Evolutionary conservation across 2,888 invertebrate species (phyloP).

Genomic region (Diadromus collaris): DNA sequence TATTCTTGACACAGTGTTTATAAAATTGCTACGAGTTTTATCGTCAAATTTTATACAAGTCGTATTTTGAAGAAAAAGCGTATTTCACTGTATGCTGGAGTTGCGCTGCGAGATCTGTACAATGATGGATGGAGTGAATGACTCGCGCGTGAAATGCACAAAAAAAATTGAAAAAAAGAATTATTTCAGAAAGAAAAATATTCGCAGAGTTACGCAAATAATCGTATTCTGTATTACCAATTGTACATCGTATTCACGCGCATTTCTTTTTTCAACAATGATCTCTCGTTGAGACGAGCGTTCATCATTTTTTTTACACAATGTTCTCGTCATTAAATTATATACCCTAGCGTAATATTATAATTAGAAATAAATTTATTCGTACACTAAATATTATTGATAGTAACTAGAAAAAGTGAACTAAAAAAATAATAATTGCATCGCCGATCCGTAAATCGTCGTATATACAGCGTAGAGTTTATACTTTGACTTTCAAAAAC

Average conservation of each 20-base stretch:
- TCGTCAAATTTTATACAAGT: not conserved
- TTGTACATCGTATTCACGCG: constrained; percentile 54
- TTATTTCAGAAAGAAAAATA: constrained; percentile 8
- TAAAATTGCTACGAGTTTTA: constrained; percentile 1
- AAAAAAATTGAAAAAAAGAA: constrained; percentile 9
- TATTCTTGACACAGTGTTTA: not conserved
- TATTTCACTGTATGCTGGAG: not conserved
- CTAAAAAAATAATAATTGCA: constrained; percentile 31
- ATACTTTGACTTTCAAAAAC: constrained; percentile 34
- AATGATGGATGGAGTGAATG: constrained; percentile 4
- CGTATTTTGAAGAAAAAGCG: not conserved
- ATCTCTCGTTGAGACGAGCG: constrained; percentile 18
- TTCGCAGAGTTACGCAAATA: constrained; percentile 32
- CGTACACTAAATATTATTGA: constrained; percentile 43
- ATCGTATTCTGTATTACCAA: constrained; percentile 57
- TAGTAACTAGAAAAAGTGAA: constrained; percentile 16
- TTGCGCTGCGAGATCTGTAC: not conserved
- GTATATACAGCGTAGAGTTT: constrained; percentile 52
- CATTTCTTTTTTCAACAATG: constrained; percentile 25
- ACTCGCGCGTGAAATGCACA: not conserved
- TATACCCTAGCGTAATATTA: constrained; percentile 36
- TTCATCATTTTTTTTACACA: constrained; percentile 6
- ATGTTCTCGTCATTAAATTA: constrained; percentile 34
- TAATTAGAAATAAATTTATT: constrained; percentile 58
- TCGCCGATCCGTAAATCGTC: constrained; percentile 45